These are phyloP conservation scores for Carassius auratus DNA, from an alignment of 2,113 vertebrate genomes.

Conservation along the genomic window DNA sequence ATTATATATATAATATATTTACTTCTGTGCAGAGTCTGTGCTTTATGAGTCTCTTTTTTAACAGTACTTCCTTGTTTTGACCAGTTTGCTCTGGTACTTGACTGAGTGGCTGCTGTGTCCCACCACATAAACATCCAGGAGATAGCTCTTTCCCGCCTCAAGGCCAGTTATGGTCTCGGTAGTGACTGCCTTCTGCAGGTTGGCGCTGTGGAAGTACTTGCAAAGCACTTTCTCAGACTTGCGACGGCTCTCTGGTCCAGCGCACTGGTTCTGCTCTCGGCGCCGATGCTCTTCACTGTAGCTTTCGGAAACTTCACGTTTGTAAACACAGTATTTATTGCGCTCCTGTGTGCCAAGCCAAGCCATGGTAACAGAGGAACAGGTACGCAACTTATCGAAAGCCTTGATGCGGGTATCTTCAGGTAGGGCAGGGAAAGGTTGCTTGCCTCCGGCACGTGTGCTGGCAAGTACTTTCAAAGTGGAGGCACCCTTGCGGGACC, in stretches of 20 bases:
- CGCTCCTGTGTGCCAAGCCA: constrained; percentile 97
- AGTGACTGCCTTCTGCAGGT: constrained; percentile 94
- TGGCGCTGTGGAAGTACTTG: constrained; percentile 97
- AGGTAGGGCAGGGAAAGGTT: constrained; percentile 90
- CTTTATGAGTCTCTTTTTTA: constrained; percentile 77
- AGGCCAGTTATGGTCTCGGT: constrained; percentile 92
- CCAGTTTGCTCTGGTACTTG: constrained; percentile 97
- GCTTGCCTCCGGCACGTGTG: constrained; percentile 87
- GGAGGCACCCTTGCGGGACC: constrained; percentile 89
- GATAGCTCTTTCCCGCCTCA: constrained; percentile 90
- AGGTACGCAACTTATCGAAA: constrained; percentile 96
- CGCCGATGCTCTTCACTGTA: constrained; percentile 87
- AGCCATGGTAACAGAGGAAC: constrained; percentile 89
- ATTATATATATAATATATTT: constrained; percentile 81
- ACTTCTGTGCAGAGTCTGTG: constrained; percentile 67
- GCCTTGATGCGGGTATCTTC: constrained; percentile 95
- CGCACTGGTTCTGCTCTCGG: constrained; percentile 91
- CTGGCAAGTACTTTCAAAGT: constrained; percentile 89
- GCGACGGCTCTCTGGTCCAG: constrained; percentile 89
- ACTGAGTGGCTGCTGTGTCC: constrained; percentile 93
- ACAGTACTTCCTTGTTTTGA: constrained; percentile 97
- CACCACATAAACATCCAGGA: constrained; percentile 95
- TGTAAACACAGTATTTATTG: constrained; percentile 97
- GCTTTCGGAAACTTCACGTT: constrained; percentile 84
- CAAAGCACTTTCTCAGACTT: constrained; percentile 96